Percentiles rank a stretch among this genome's conserved stretches.
These are phyloP conservation scores for Archips xylosteana DNA, from an alignment of 2,888 invertebrate genomes.

Conservation along the genomic window DNA sequence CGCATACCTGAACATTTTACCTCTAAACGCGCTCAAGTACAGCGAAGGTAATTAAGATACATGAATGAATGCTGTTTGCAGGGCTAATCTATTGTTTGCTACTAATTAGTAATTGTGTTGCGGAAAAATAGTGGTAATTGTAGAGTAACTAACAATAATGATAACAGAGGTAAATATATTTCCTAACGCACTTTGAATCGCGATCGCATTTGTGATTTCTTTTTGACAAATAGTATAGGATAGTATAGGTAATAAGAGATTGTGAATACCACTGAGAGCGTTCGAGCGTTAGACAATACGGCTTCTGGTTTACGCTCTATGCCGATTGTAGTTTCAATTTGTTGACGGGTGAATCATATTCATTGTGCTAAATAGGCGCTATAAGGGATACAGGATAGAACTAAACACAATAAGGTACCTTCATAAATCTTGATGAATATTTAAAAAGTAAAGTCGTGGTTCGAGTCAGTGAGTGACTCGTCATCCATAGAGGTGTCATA, in stretches of 20 bases:
- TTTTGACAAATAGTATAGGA: no score
- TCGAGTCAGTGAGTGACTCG: no score
- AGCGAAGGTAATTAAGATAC: slow-evolving; percentile 49
- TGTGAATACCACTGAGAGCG: no score
- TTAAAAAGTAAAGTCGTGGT: no score
- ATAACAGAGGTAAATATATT: neutral
- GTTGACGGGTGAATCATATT: neutral
- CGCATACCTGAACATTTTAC: slow-evolving; percentile 66
- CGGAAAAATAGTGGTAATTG: slow-evolving; percentile 34
- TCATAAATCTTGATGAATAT: no score
- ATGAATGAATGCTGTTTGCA: slow-evolving; percentile 58
- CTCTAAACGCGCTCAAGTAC: slow-evolving; percentile 44
- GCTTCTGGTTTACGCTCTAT: neutral
- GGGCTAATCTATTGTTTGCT: slow-evolving; percentile 46
- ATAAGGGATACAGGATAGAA: neutral
- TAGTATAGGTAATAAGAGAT: no score
- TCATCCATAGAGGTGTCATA: no score
- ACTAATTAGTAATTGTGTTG: slow-evolving; percentile 34
- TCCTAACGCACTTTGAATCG: no score
- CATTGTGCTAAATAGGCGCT: neutral
- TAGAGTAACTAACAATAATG: slow-evolving; percentile 15
- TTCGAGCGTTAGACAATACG: no score
- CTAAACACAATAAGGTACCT: neutral
- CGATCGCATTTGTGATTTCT: no score
- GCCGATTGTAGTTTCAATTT: slow-evolving; percentile 11